phyloP scores from a whole-genome alignment of 2,888 invertebrate genomes.

The Eudasyphora cyanicolor region DNA sequence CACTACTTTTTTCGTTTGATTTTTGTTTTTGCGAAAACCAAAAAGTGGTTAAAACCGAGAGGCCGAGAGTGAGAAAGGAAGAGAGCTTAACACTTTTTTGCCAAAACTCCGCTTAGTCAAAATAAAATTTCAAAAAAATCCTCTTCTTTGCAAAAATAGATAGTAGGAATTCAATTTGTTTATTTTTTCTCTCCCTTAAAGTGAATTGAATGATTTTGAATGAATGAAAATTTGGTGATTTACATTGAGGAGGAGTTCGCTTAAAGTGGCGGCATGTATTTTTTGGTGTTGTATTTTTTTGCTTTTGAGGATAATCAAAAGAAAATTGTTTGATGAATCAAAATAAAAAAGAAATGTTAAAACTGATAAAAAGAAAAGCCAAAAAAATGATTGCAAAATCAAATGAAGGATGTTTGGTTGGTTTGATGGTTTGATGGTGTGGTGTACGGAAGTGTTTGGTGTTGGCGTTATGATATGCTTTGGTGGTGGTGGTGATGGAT shows the following conservation, averaged over 20 bases:
- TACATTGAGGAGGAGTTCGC: neutral
- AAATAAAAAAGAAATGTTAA: constrained; percentile 19
- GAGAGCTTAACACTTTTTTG: constrained; percentile 33
- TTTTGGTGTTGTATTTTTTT: constrained; percentile 44
- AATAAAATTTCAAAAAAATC: neutral
- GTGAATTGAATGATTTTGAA: constrained; percentile 24
- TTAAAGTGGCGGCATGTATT: constrained; percentile 61
- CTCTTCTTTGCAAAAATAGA: constrained; percentile 8
- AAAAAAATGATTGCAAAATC: constrained; percentile 56
- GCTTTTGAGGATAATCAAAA: constrained; percentile 10
- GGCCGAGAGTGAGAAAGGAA: neutral
- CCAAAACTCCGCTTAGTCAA: constrained; percentile 33
- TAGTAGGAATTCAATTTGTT: constrained; percentile 16
- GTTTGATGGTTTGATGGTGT: constrained; percentile 4
- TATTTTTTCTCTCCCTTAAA: too few species aligned
- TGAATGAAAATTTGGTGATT: constrained; percentile 25
- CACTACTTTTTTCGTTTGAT: constrained; percentile 33
- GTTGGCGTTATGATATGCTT: neutral
- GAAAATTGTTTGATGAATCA: constrained; percentile 40
- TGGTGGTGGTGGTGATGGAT: constrained; percentile 19
- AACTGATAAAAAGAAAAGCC: constrained; percentile 58
- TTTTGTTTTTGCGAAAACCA: neutral
- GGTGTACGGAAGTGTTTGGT: neutral
- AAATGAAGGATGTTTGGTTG: neutral
- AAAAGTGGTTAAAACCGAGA: neutral